Conservation (phyloP, 2,888 invertebrate species). For the Lithosia quadra region DNA sequence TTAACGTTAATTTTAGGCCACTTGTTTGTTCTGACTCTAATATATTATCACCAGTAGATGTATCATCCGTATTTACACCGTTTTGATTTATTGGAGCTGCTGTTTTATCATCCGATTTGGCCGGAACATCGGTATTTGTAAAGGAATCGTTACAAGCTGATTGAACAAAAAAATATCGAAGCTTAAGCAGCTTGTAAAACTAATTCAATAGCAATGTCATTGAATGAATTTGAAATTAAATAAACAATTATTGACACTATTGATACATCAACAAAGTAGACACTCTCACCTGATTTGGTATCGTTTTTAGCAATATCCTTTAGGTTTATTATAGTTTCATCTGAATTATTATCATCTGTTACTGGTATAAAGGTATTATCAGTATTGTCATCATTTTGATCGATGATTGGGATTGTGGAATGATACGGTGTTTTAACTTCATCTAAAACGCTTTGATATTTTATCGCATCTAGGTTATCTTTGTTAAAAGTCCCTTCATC, state of each 20-base stretch:
- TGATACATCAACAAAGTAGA: not conserved
- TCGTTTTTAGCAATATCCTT: not conserved
- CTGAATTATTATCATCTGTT: slow-evolving; percentile 1
- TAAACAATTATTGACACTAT: not conserved
- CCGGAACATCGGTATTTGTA: slow-evolving; percentile 29
- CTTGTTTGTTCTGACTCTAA: slow-evolving; percentile 19
- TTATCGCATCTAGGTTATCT: not conserved
- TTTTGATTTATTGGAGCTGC: slow-evolving; percentile 24
- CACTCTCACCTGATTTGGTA: slow-evolving; percentile 28
- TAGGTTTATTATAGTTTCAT: not conserved
- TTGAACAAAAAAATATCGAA: slow-evolving; percentile 36
- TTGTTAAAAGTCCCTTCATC: not conserved
- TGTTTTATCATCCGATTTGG: slow-evolving; percentile 25
- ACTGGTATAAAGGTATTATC: slow-evolving; percentile 1
- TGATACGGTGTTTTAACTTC: not conserved
- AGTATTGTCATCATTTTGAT: not conserved
- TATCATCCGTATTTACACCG: slow-evolving; percentile 27
- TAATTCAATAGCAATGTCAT: slow-evolving; percentile 24
- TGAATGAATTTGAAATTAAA: slow-evolving; percentile 13
- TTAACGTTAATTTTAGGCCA: slow-evolving; percentile 33
- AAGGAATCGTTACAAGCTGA: slow-evolving; percentile 30
- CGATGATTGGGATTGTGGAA: not conserved
- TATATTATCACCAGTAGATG: slow-evolving; percentile 22
- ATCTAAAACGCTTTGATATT: slow-evolving; percentile 1
- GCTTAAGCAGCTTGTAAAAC: slow-evolving; percentile 37